These are phyloP conservation scores for Agrochola lota DNA, from an alignment of 2,888 invertebrate species.

Conservation along the genomic window DNA sequence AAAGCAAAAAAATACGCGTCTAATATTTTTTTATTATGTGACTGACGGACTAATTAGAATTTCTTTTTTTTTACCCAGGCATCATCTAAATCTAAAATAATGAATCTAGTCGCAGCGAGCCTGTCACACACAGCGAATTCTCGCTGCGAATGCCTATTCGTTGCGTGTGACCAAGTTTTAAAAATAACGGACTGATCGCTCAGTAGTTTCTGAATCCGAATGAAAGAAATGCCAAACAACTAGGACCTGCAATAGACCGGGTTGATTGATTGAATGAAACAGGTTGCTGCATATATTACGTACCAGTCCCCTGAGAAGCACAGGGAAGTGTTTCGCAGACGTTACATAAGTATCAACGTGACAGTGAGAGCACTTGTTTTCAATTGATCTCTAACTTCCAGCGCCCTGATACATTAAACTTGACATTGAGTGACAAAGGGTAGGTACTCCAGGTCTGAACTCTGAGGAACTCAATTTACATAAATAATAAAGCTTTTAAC, in stretches of 20 bases:
- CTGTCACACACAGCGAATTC: too few relatives aligned
- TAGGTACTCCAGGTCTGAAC: conserved; percentile 19
- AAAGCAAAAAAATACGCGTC: too few relatives aligned
- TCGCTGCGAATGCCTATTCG: too few relatives aligned
- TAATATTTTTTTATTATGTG: too few relatives aligned
- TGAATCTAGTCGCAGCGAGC: too few relatives aligned
- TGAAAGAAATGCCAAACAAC: not conserved
- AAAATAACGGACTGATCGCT: not conserved
- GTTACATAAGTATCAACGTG: conserved; percentile 13
- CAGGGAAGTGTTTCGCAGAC: conserved; percentile 14
- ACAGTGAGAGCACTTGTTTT: conserved; percentile 35
- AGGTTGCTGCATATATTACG: not conserved
- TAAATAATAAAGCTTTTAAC: conserved; percentile 18
- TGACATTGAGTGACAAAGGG: conserved; percentile 40
- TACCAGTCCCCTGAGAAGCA: not conserved
- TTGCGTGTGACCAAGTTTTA: too few relatives aligned
- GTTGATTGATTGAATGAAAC: conserved; percentile 8
- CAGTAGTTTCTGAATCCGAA: not conserved
- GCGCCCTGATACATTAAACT: conserved; percentile 40
- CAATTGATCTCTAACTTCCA: conserved; percentile 47
- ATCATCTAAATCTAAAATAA: too few relatives aligned
- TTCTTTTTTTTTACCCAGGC: too few relatives aligned
- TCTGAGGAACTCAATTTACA: conserved; percentile 17
- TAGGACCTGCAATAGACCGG: not conserved
- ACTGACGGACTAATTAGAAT: too few relatives aligned